These are phyloP conservation scores for Yponomeuta sedellus DNA, from an alignment of 2,888 invertebrate species.

Conservation along the genomic window DNA sequence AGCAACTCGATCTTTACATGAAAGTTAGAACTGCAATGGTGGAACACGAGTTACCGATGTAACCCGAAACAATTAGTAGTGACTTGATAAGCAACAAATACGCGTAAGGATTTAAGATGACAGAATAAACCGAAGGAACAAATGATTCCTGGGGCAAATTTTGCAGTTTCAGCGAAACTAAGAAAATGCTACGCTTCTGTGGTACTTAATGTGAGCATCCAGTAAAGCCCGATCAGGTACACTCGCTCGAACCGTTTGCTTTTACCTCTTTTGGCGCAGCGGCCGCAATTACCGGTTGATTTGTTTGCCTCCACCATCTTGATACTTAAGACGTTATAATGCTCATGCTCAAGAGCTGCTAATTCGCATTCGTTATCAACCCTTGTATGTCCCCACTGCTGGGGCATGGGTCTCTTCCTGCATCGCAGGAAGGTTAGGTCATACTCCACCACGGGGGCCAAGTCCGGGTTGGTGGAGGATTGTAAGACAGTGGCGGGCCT, in stretches of 20 bases:
- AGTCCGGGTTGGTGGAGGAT: too few species aligned
- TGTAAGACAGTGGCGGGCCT: too few species aligned
- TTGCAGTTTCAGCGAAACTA: neutral
- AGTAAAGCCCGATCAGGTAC: neutral
- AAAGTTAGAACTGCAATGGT: neutral
- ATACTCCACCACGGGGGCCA: too few species aligned
- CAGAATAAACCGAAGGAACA: too few species aligned
- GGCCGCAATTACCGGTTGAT: neutral
- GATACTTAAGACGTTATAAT: neutral
- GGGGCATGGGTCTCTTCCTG: too few species aligned
- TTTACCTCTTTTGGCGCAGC: constrained; percentile 4
- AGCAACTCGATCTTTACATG: neutral
- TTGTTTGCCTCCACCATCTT: neutral
- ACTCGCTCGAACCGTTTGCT: constrained; percentile 5
- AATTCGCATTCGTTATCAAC: neutral
- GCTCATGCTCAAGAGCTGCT: neutral
- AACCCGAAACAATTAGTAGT: too few species aligned
- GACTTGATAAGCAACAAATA: too few species aligned
- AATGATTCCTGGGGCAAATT: too few species aligned
- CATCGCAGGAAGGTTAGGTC: too few species aligned
- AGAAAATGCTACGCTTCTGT: neutral
- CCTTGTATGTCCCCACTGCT: too few species aligned
- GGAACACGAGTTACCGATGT: too few species aligned
- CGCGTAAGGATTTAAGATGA: too few species aligned
- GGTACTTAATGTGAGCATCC: neutral